Conservation (phyloP, 2,888 invertebrate species). For the Plebejus argus region DNA sequence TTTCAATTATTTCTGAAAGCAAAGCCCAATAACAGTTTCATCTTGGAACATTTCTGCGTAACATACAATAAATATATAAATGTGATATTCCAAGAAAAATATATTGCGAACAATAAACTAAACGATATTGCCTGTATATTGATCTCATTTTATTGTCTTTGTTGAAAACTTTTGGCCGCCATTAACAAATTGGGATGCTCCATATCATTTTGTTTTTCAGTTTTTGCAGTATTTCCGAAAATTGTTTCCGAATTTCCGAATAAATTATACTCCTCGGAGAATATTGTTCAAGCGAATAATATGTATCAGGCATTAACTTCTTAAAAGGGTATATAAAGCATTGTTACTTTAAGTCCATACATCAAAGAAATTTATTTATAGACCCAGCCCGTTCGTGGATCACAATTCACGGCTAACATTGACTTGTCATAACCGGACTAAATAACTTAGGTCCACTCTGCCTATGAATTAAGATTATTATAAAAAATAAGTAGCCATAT, state of each 20-base stretch:
- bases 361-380: too few relatives aligned
- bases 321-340: background rate
- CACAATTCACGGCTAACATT: too few relatives aligned
- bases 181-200: constrained; percentile 34
- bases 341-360: background rate
- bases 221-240: background rate
- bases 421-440: too few relatives aligned
- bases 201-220: constrained; percentile 32
- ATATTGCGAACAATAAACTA: background rate
- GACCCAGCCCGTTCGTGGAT: too few relatives aligned
- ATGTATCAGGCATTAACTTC: background rate
- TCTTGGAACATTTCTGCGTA: background rate
- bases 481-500: too few relatives aligned
- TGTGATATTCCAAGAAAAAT: background rate
- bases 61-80: background rate
- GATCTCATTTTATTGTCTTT: background rate
- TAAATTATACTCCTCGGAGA: background rate
- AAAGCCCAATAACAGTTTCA: background rate
- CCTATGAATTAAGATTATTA: too few relatives aligned
- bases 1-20: background rate
- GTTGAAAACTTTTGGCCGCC: constrained; percentile 29
- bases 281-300: background rate
- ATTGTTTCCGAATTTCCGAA: background rate
- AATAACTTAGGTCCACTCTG: too few relatives aligned
- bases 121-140: constrained; percentile 1